Percentiles rank a stretch among this genome's conserved stretches.
Conservation (phyloP, 2,113 vertebrate genomes). For the Toxostoma redivivum region DNA sequence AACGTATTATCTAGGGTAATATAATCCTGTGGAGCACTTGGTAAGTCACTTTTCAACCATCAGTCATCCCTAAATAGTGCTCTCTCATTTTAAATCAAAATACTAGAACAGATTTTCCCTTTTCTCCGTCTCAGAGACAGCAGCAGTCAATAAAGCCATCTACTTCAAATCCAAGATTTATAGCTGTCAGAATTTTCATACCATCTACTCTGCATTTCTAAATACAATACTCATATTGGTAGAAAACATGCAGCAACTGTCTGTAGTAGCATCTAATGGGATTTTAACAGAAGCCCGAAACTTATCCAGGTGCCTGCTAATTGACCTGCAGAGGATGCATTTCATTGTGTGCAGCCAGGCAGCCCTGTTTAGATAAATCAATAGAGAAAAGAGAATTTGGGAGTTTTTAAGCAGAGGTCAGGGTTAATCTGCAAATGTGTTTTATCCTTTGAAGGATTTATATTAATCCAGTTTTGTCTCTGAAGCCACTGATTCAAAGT, state of each 20-base stretch:
- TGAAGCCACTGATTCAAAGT: neutral
- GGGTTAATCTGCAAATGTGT: slow-evolving; percentile 48
- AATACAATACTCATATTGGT: neutral
- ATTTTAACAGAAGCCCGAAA: slow-evolving; percentile 7
- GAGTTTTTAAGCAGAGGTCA: slow-evolving; percentile 11
- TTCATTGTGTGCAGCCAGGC: slow-evolving; percentile 7
- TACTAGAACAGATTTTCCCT: neutral
- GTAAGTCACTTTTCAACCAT: slow-evolving; percentile 31
- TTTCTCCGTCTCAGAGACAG: neutral
- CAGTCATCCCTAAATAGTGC: slow-evolving; percentile 2
- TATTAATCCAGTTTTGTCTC: slow-evolving; percentile 45
- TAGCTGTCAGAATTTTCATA: neutral
- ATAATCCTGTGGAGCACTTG: neutral
- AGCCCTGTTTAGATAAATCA: slow-evolving; percentile 43
- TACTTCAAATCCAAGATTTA: neutral
- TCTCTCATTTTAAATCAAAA: slow-evolving; percentile 15
- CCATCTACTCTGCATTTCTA: slow-evolving; percentile 2
- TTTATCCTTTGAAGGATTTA: slow-evolving; percentile 49
- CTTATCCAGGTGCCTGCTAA: slow-evolving; percentile 14
- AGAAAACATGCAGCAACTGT: neutral
- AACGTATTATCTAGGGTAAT: slow-evolving; percentile 37
- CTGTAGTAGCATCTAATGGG: neutral
- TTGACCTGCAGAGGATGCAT: slow-evolving; percentile 31
- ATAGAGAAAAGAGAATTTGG: slow-evolving; percentile 25
- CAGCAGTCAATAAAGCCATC: neutral